phyloP scores from a whole-genome alignment of 2,888 invertebrate species.

The Leptinotarsa rubiginosa region DNA sequence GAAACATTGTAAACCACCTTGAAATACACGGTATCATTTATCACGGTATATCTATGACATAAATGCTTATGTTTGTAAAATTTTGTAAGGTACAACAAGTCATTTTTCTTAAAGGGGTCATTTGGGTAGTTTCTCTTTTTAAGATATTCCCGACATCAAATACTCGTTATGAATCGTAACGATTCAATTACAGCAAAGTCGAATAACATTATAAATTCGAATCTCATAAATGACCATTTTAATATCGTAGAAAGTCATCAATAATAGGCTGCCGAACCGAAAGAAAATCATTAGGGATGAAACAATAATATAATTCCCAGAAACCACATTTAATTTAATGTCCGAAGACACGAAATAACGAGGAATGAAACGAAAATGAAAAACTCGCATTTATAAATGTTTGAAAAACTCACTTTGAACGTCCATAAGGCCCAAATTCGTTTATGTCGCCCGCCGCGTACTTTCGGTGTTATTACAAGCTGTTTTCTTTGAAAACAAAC shows the following conservation, averaged over 20 bases:
- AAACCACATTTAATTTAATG: constrained; percentile 18
- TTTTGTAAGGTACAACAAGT: too few species aligned
- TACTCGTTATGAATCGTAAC: neutral
- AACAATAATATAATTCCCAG: constrained; percentile 6
- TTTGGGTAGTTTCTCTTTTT: too few species aligned
- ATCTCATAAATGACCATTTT: neutral
- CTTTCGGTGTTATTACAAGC: constrained; percentile 56
- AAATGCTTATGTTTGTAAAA: too few species aligned
- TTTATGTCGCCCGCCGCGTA: constrained; percentile 34
- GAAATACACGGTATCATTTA: too few species aligned
- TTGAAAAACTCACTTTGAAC: constrained; percentile 42
- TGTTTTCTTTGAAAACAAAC: constrained; percentile 64
- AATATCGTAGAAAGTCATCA: constrained; percentile 1
- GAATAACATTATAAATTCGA: neutral
- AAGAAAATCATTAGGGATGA: constrained; percentile 3
- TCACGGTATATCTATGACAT: too few species aligned
- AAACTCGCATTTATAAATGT: constrained; percentile 33
- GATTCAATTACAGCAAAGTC: neutral
- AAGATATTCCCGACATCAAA: neutral
- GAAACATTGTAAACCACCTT: too few species aligned
- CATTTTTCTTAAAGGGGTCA: too few species aligned
- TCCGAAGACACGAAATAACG: constrained; percentile 19
- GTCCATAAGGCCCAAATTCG: constrained; percentile 45
- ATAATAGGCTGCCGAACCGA: constrained; percentile 2
- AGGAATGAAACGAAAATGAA: constrained; percentile 1